phyloP scores from a whole-genome alignment of 2,888 invertebrate species.

The Ornithoptera priamus region DNA sequence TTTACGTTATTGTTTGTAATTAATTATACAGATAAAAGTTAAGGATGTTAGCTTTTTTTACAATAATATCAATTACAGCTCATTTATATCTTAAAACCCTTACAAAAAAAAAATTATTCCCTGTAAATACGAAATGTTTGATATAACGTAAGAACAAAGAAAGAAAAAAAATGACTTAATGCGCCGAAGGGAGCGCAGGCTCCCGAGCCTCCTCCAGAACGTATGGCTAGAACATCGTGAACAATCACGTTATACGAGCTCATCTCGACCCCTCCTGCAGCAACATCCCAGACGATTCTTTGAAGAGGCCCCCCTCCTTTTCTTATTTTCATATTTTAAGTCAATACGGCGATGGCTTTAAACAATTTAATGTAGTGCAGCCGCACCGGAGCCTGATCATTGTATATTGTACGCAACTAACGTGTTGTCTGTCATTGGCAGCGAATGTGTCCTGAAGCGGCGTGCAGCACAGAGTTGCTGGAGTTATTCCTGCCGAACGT shows the following conservation, averaged over 20 bases:
- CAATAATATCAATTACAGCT: too few species aligned
- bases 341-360: not conserved
- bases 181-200: conserved; percentile 35
- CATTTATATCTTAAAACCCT: too few species aligned
- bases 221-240: conserved; percentile 32
- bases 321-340: conserved; percentile 7
- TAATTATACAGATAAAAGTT: too few species aligned
- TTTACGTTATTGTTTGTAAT: too few species aligned
- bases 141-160: conserved; percentile 31
- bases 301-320: conserved; percentile 14
- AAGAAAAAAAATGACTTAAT: conserved; percentile 32
- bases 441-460: not conserved
- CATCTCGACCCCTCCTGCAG: conserved; percentile 44
- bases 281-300: too few species aligned
- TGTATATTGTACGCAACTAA: too few species aligned
- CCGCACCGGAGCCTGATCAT: too few species aligned
- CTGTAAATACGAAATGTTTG: too few species aligned
- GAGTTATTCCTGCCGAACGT: conserved; percentile 25
- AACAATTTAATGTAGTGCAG: too few species aligned
- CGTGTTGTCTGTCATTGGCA: too few species aligned
- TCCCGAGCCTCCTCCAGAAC: conserved; percentile 34
- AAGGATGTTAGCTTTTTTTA: too few species aligned
- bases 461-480: conserved; percentile 21
- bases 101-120: too few species aligned
- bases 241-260: conserved; percentile 54